A percentile compares a stretch with the other conserved stretches of the same genome.
Evolutionary conservation across 2,888 invertebrate genomes (phyloP).

Genomic region (Drosophila emarginata): DNA sequence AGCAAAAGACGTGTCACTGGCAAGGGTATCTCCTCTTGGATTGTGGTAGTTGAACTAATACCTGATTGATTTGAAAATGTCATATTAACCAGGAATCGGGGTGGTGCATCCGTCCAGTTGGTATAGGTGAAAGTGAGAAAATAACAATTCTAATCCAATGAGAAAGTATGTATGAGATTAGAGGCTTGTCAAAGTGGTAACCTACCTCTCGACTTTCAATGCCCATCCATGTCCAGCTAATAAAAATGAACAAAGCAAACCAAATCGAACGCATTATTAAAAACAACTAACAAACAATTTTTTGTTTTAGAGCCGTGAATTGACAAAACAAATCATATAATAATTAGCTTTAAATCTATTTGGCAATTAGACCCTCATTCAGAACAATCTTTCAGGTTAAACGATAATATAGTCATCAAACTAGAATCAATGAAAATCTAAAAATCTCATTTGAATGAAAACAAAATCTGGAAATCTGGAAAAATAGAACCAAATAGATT

Average conservation of each 20-base stretch:
- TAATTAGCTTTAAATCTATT: slow-evolving; percentile 9
- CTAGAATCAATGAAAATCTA: too few relatives aligned
- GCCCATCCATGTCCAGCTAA: slow-evolving; percentile 1
- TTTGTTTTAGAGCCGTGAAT: not conserved
- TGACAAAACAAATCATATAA: not conserved
- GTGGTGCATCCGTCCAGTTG: slow-evolving; percentile 68
- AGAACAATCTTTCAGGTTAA: slow-evolving; percentile 15
- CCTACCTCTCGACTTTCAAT: slow-evolving; percentile 35
- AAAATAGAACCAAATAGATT: not conserved
- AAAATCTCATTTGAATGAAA: not conserved
- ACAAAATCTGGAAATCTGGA: not conserved
- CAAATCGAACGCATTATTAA: slow-evolving; percentile 16
- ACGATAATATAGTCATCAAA: slow-evolving; percentile 20
- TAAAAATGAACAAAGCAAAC: not conserved
- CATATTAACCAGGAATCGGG: slow-evolving; percentile 65
- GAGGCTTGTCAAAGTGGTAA: not conserved
- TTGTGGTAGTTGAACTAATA: slow-evolving; percentile 61
- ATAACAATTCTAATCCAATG: slow-evolving; percentile 55
- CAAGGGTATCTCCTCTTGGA: slow-evolving; percentile 49
- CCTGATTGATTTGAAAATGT: slow-evolving; percentile 58
- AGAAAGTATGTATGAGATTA: not conserved
- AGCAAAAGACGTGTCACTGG: slow-evolving; percentile 53
- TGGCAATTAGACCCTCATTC: slow-evolving; percentile 30
- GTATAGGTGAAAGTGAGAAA: slow-evolving; percentile 40
- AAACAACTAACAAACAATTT: not conserved